Percentiles rank a stretch among this genome's conserved stretches.
Evolutionary conservation across 2,797 vertebrate genomes (phyloP).

Genomic region (Melanotaenia nigrans): DNA sequence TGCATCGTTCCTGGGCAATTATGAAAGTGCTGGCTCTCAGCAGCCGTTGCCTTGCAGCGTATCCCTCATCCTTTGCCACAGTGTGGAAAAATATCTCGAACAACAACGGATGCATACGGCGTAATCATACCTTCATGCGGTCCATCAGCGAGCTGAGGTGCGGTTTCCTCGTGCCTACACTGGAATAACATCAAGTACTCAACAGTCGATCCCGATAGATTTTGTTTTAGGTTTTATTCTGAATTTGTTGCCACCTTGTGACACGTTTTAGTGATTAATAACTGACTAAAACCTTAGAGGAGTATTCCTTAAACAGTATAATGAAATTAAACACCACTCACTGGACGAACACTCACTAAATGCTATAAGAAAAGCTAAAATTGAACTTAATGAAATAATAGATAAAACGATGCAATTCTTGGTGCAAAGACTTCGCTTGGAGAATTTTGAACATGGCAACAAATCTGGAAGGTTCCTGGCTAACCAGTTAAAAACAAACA

Average conservation of each 20-base stretch:
- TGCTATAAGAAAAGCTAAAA: too few species aligned
- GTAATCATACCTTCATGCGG: slow-evolving; percentile 67
- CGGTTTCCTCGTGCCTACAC: slow-evolving; percentile 54
- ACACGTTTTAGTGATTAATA: neutral
- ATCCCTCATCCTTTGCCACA: slow-evolving; percentile 64
- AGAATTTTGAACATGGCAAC: too few species aligned
- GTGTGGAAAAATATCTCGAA: slow-evolving; percentile 68
- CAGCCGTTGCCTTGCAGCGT: slow-evolving; percentile 50
- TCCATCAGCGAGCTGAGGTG: slow-evolving; percentile 54
- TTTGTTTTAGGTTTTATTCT: slow-evolving; percentile 15
- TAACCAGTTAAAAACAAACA: too few species aligned
- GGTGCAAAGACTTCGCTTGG: too few species aligned
- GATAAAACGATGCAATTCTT: too few species aligned
- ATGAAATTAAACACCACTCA: too few species aligned
- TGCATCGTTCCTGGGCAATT: slow-evolving; percentile 72
- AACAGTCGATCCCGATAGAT: slow-evolving; percentile 1
- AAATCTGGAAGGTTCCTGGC: too few species aligned
- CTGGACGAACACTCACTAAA: too few species aligned
- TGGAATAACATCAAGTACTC: slow-evolving; percentile 60
- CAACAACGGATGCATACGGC: slow-evolving; percentile 55
- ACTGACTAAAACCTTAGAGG: too few species aligned
- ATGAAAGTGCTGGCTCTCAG: slow-evolving; percentile 67
- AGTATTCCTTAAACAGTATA: too few species aligned
- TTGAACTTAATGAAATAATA: too few species aligned
- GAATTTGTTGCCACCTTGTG: slow-evolving; percentile 12